These are phyloP conservation scores for Cossypha niveicapilla DNA, from an alignment of 2,797 vertebrate species.

Conservation along the genomic window DNA sequence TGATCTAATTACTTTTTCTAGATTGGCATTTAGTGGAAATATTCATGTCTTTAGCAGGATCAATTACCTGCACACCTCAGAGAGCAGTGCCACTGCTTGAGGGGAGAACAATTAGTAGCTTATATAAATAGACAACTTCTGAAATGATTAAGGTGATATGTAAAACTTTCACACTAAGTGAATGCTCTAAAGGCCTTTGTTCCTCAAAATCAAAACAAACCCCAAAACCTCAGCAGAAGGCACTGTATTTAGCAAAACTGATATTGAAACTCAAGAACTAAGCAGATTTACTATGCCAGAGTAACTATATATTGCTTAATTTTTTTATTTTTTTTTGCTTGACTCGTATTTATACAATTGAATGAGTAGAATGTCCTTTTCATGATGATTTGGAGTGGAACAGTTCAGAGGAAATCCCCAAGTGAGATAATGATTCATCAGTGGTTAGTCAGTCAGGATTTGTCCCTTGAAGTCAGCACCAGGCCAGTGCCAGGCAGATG, in stretches of 20 bases:
- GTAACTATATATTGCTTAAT: neutral
- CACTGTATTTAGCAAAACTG: neutral
- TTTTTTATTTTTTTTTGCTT: neutral
- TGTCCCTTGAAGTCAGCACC: neutral
- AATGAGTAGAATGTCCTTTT: neutral
- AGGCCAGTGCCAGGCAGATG: neutral
- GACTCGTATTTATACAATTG: neutral
- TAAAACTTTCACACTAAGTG: neutral
- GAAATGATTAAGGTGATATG: conserved; percentile 24
- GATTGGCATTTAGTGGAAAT: neutral
- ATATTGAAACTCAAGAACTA: neutral
- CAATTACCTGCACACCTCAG: conserved; percentile 27
- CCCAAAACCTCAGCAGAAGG: neutral
- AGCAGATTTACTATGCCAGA: neutral
- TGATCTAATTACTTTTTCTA: conserved; percentile 36
- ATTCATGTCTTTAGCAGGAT: conserved; percentile 31
- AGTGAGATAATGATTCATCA: neutral
- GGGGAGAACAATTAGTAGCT: conserved; percentile 34
- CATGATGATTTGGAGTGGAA: neutral
- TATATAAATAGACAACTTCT: conserved; percentile 39
- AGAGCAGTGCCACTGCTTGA: conserved; percentile 5
- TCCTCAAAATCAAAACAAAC: neutral
- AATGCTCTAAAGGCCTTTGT: neutral
- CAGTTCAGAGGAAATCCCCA: conserved; percentile 31
- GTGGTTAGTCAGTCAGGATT: conserved; percentile 2